phyloP scores from a whole-genome alignment of 2,888 invertebrate genomes.

The Phyto melanocephala region DNA sequence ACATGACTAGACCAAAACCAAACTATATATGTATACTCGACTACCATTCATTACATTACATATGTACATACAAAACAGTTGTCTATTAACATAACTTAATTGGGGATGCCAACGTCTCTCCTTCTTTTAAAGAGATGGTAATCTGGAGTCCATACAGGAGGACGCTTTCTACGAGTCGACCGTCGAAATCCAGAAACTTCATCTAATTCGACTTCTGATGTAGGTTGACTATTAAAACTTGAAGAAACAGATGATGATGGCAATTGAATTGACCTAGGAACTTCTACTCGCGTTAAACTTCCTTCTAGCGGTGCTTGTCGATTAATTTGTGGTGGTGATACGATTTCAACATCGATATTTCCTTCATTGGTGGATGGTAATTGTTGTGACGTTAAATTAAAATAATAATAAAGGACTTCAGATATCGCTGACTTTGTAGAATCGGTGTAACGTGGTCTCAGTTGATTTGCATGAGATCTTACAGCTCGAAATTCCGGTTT shows the following conservation, averaged over 20 bases:
- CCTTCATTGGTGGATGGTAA: not conserved
- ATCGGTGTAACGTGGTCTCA: slow-evolving; percentile 27
- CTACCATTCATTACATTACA: too few species aligned
- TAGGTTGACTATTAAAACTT: not conserved
- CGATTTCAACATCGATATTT: not conserved
- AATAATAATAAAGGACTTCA: slow-evolving; percentile 1
- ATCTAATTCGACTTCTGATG: not conserved
- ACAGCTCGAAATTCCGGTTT: slow-evolving; percentile 32
- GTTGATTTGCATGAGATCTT: slow-evolving; percentile 28
- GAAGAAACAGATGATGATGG: not conserved
- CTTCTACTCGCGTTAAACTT: too few species aligned
- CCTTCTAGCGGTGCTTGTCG: too few species aligned
- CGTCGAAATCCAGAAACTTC: not conserved
- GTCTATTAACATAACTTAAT: not conserved
- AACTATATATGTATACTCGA: too few species aligned
- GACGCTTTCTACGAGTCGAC: slow-evolving; percentile 10
- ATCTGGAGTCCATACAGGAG: slow-evolving; percentile 28
- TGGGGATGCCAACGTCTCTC: slow-evolving; percentile 38
- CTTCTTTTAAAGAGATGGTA: slow-evolving; percentile 30
- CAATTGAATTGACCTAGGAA: not conserved
- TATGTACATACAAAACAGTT: too few species aligned
- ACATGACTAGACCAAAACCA: too few species aligned
- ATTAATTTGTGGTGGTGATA: not conserved
- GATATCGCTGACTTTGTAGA: not conserved
- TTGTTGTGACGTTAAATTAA: not conserved